Evolutionary conservation across 1,140 invertebrate species (phyloP), one percentile per base, ranked within the genome.

Genomic region (Bradynema listronoti): DNA sequence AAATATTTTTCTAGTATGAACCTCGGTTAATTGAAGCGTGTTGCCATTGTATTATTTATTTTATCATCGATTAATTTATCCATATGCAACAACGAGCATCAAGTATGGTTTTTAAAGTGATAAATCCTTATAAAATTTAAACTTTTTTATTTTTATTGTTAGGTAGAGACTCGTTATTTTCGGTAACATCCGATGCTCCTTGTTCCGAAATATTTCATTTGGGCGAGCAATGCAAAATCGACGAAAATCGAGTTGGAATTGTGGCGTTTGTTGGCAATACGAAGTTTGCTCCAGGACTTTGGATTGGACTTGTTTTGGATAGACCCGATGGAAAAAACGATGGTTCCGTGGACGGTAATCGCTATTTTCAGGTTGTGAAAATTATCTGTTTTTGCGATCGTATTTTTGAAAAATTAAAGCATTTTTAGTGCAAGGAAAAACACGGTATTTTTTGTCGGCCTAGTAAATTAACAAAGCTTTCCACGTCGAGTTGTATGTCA

Each of bases 241-340:
- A 24, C 14, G 61, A 47, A 5, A 61, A 45, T 0, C 61, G 61
- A 33, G 24, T 45, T 30, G 61, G 61, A 27, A 33, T 43, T 4
- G 94, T 98, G 65, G 90, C 91, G 27, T 98, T 89, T 79, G 91
- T 97, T 61, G 94, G 94, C n/a, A 91, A 95, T 78, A 93, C 92
- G 6, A 29, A 79, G 1, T 97, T 97, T 80, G 91, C 88, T 24
- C 85, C 87, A 32, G 92, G 92, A 65, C 88, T 92, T 58, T 97
- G 92, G 92, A 91, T 90, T 70, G 93, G 93, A 36, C 86, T 98
- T 54, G 90, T 92, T 33, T 84, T 97, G 55, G 92, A 97, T 79
- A 87, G 91, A 65, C 84, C 90, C 29, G 88, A 88, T 71, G 93
- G 92, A 86, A 96, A 96, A 83, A 96, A 97, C 79, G 91, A 96